Evolutionary conservation across 2,888 invertebrate genomes (phyloP), one percentile per base, ranked within the genome.

Genomic region (Drosophila mettleri): DNA sequence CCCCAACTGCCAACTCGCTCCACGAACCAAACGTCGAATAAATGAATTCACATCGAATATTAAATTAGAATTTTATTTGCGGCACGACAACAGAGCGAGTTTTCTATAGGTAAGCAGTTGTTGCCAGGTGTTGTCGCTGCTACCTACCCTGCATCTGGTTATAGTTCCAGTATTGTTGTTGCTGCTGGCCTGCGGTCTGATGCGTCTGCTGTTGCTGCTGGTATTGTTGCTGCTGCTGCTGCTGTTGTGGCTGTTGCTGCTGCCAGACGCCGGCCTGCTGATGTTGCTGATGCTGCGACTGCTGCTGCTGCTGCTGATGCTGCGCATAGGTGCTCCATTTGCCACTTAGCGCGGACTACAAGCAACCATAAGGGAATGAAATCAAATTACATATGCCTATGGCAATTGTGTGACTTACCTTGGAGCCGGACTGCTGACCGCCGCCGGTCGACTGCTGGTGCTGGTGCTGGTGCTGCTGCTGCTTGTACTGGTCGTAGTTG

Each of bases 91-190:
- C 48, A 62, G 69, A 63, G 69, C 63, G 69, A 69, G 69, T 69
- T 69, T 51, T 55, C 16, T 55, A 63, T 69, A 69, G 22, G 38
- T 51, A 60, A 60, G 59, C 66, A 48, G 46, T 48, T 46, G 59
- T 14, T 29, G 59, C 20, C 34, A 29, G 14, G 24, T n/a, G 39
- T n/a, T 46, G 20, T 48, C 31, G 24, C 51, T 51, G 61, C 43
- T 68, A 74, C 74, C 63, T 80, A 91, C 92, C 82, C 84, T 91
- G 91, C 83, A 89, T 90, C 70, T 91, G 90, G 69, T 90, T 90
- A 72, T 91, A 91, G 70, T 88, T 88, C 90, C 91, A 92, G 70
- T 91, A 91, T 73, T 89, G 90, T 75, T 89, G 69, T 53, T 79
- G 69, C 51, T 76, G 43, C 16, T 27, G 83, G 58, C 80, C 81